phyloP scores from a whole-genome alignment of 2,113 vertebrate genomes.

The Haemorhous mexicanus region DNA sequence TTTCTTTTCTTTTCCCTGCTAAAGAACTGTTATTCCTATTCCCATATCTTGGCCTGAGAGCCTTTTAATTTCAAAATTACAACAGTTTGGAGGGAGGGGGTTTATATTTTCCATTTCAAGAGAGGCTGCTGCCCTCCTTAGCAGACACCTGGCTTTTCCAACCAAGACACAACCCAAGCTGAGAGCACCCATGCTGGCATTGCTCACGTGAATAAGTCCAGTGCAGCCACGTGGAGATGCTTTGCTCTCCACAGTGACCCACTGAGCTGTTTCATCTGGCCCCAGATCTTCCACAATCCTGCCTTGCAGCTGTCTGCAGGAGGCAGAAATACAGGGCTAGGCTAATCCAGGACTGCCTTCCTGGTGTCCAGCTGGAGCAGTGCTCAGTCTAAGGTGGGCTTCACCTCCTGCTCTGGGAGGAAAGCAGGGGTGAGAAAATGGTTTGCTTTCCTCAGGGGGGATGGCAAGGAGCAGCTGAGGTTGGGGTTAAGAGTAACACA shows the following conservation, averaged over 20 bases:
- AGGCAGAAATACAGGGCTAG: background rate
- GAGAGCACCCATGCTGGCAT: background rate
- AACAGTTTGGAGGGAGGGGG: background rate
- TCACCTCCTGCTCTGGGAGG: background rate
- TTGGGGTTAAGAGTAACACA: background rate
- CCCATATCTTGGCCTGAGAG: background rate
- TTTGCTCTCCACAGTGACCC: background rate
- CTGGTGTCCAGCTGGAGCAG: background rate
- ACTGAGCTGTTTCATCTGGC: background rate
- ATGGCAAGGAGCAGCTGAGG: background rate
- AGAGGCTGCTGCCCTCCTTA: background rate
- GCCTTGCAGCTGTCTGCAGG: background rate
- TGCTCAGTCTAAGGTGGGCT: background rate
- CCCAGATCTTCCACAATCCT: background rate
- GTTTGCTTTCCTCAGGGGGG: background rate
- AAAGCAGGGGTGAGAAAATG: background rate
- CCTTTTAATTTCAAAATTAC: background rate
- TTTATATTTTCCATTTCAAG: background rate
- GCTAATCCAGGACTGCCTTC: background rate
- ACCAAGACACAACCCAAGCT: background rate
- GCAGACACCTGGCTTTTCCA: background rate
- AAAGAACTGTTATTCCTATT: background rate
- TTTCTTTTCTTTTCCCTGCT: background rate
- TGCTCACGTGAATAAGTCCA: background rate
- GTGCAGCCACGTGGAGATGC: background rate